A percentile compares a stretch with the other conserved stretches of the same genome.
These are phyloP conservation scores for Chaetops frenatus DNA, from an alignment of 2,113 vertebrate genomes.

Conservation along the genomic window DNA sequence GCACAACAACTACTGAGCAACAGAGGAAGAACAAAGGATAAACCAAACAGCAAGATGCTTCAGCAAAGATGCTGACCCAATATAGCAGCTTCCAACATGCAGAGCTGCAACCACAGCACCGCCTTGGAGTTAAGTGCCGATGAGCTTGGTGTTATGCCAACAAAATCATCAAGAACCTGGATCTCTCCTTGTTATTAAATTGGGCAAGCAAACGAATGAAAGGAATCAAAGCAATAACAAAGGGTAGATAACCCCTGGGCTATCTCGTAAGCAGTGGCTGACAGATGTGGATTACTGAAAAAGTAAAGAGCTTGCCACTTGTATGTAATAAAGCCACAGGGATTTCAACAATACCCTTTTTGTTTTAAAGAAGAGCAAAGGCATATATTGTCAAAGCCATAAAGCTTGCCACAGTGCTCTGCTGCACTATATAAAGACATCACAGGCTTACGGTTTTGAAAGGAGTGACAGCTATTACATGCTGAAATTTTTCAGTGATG, in stretches of 20 bases:
- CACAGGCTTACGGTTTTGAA: constrained; percentile 25
- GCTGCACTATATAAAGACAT: constrained; percentile 58
- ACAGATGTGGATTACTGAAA: constrained; percentile 63
- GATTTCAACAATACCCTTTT: constrained; percentile 46
- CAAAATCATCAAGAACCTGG: constrained; percentile 49
- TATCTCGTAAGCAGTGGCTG: constrained; percentile 57
- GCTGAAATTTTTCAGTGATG: constrained; percentile 27
- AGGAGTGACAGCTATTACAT: constrained; percentile 56
- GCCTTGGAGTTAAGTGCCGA: not conserved
- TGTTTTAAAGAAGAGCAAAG: constrained; percentile 58
- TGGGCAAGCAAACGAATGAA: constrained; percentile 57
- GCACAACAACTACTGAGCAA: constrained; percentile 27
- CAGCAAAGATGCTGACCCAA: constrained; percentile 36
- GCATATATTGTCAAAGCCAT: constrained; percentile 59
- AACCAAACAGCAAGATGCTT: constrained; percentile 15
- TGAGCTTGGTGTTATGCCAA: constrained; percentile 51
- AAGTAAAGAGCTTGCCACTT: constrained; percentile 63
- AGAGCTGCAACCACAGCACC: not conserved
- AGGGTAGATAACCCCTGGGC: constrained; percentile 56
- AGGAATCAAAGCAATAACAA: constrained; percentile 60
- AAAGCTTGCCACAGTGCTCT: constrained; percentile 52
- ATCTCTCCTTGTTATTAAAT: constrained; percentile 59
- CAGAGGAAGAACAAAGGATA: constrained; percentile 32
- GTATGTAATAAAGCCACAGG: constrained; percentile 61
- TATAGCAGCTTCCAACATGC: not conserved